Conservation (phyloP, 2,113 vertebrate species). For the Osmerus eperlanus region DNA sequence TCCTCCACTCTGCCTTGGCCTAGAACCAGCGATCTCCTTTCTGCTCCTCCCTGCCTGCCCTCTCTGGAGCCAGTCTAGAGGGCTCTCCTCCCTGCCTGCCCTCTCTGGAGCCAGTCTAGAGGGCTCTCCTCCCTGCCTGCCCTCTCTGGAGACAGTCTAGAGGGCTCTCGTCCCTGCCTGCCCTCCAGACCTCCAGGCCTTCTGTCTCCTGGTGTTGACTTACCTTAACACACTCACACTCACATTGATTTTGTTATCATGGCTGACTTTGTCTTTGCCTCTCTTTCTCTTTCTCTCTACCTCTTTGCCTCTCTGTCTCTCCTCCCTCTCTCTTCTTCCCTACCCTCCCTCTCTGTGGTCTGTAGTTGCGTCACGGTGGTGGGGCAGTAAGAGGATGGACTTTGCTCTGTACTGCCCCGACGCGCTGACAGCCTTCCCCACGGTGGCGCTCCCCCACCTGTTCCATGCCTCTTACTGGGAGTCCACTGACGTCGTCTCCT, state of each 20-base stretch:
- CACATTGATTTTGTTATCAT: background rate
- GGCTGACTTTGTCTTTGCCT: background rate
- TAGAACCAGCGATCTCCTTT: conserved; percentile 11
- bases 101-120: no score
- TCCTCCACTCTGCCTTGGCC: conserved; percentile 11
- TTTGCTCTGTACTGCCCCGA: conserved; percentile 95
- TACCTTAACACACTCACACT: background rate
- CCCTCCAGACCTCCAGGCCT: background rate
- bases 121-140: no score
- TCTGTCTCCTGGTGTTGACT: background rate
- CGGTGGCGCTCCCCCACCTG: conserved; percentile 91
- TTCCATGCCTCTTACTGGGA: conserved; percentile 99
- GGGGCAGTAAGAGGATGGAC: conserved; percentile 95
- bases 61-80: no score
- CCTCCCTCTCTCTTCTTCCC: background rate
- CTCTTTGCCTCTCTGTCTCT: background rate
- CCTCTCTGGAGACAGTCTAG: no score
- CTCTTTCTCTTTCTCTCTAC: background rate
- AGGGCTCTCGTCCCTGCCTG: background rate
- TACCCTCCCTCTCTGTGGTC: conserved; percentile 7
- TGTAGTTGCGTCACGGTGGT: conserved; percentile 90
- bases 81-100: no score
- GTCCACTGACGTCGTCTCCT: conserved; percentile 92
- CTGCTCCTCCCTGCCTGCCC: background rate
- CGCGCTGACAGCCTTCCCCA: conserved; percentile 90